Percentiles rank a stretch among this genome's conserved stretches.
Evolutionary conservation across 2,888 invertebrate genomes (phyloP).

Genomic region (Drosophila acutilabella): DNA sequence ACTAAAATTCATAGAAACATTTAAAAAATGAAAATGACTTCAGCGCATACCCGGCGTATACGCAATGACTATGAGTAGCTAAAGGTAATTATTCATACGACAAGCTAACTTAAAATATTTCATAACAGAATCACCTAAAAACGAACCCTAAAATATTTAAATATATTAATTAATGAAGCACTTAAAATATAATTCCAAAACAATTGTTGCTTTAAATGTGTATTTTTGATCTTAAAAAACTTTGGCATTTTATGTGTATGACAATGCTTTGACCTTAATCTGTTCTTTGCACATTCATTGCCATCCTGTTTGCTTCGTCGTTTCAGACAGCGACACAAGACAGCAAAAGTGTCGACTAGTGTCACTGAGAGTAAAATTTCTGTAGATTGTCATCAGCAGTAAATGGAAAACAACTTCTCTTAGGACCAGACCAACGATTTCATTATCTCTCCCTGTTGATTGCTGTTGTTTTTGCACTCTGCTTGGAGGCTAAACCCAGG

Average conservation of each 20-base stretch:
- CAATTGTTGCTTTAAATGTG: too few relatives aligned
- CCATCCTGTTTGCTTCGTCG: constrained; percentile 19
- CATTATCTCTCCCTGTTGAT: constrained; percentile 21
- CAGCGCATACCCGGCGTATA: too few relatives aligned
- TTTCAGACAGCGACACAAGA: constrained; percentile 17
- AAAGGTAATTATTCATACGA: too few relatives aligned
- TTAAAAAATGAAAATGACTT: too few relatives aligned
- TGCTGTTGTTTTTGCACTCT: constrained; percentile 30
- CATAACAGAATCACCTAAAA: too few relatives aligned
- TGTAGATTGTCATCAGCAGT: constrained; percentile 55
- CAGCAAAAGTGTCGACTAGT: constrained; percentile 59
- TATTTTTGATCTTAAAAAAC: too few relatives aligned
- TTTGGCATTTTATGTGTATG: constrained; percentile 63
- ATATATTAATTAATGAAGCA: too few relatives aligned
- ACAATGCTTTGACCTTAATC: constrained; percentile 70
- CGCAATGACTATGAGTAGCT: too few relatives aligned
- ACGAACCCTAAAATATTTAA: too few relatives aligned
- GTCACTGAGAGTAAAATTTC: constrained; percentile 45
- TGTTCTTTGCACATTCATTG: constrained; percentile 41
- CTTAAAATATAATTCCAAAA: too few relatives aligned
- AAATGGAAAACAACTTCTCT: constrained; percentile 58
- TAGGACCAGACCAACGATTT: constrained; percentile 32
- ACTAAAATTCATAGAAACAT: too few relatives aligned
- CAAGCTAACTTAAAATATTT: too few relatives aligned
- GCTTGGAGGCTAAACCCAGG: constrained; percentile 20